phyloP scores from a whole-genome alignment of 2,797 vertebrate species.

The Sitta carolinensis region DNA sequence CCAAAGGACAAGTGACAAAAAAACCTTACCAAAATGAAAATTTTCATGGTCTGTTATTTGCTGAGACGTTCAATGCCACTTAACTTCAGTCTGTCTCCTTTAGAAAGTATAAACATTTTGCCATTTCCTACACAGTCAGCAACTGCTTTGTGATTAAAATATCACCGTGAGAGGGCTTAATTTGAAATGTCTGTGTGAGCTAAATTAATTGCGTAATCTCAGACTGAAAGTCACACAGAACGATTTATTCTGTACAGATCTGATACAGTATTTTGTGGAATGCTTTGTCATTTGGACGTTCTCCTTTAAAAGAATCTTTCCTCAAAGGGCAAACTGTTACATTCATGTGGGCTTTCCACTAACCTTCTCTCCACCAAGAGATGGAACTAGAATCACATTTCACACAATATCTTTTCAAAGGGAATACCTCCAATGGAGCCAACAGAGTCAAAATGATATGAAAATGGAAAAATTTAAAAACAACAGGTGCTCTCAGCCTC shows the following conservation, averaged over 20 bases:
- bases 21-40: neutral
- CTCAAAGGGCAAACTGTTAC: neutral
- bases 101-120: neutral
- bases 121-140: neutral
- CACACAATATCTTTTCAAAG: neutral
- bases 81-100: neutral
- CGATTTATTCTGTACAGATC: neutral
- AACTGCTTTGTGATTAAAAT: neutral
- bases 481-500: neutral
- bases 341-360: neutral
- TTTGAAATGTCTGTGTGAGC: neutral
- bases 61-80: neutral
- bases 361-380: neutral
- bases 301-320: neutral
- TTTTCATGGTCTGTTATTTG: neutral
- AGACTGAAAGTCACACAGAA: neutral
- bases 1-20: neutral
- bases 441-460: accelerated
- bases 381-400: neutral
- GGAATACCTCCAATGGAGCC: neutral
- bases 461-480: neutral
- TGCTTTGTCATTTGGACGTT: neutral
- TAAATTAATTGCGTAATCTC: neutral
- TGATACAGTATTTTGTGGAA: neutral
- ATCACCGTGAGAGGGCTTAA: neutral